Base-by-base conservation (phyloP, 2,113 vertebrate species). In the Tetrax tetrax region DNA sequence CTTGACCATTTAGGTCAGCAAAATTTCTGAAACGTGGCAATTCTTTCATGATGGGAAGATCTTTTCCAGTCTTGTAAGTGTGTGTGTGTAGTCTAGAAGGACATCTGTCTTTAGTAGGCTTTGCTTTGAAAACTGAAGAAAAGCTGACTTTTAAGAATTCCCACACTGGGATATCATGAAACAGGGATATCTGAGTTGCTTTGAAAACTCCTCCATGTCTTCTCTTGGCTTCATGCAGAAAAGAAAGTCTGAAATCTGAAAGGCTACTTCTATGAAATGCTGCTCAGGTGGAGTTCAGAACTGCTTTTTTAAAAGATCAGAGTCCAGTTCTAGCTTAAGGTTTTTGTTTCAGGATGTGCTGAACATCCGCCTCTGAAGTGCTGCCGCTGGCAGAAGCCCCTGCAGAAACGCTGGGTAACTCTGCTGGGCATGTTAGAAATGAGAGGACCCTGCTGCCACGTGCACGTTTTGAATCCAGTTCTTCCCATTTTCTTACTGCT, bases 41-140 rank as follows among this genome's bases (percentile, higher is more conserved):
- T 68, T 84, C 25, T 87, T 75, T 82, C 60, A 29, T 64, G 43
- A 29, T 21, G 19, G n/a, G 43, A 78, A 81, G 77, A 71, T 66
- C 35, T 74, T 89, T 77, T 74, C 84, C 69, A 84, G 45, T 63
- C 56, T 48, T 0, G 25, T 89, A 53, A 64, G 69, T 78, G 77
- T 78, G 72, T 74, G 90, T 29, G 83, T 65, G 92, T 79, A 63
- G 83, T 63, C 86, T 74, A 31, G 89, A 74, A 92, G 93, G 93
- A 90, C 59, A 65, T 70, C 37, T 0, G 0, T 80, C 74, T 87
- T 59, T 70, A 48, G 56, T 72, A 61, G 70, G 31, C 65, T 96
- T 90, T 75, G 59, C 93, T 53, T 85, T 85, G 82, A 89, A 82
- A 94, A 91, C 29, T n/a, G 68, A 83, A 92, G 64, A 77, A 96